Evolutionary conservation across 2,113 vertebrate species (phyloP).

Genomic region (Tragelaphus scriptus): DNA sequence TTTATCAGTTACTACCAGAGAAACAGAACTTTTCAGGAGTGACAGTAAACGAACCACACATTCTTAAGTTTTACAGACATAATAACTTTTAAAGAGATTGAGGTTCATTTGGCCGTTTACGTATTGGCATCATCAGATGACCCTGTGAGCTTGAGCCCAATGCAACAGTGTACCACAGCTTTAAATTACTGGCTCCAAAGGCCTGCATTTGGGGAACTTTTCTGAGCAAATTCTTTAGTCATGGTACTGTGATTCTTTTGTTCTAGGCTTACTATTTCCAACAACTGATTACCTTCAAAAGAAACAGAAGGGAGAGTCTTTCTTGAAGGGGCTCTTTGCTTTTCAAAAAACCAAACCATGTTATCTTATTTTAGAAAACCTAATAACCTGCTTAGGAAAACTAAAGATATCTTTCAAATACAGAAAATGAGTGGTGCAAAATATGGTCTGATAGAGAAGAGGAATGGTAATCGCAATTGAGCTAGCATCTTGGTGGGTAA

Average conservation of each 20-base stretch:
- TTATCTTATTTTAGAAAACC: constrained; percentile 55
- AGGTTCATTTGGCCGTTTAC: constrained; percentile 76
- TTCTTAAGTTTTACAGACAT: constrained; percentile 69
- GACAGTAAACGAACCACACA: constrained; percentile 76
- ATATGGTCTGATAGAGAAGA: background rate
- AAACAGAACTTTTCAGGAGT: constrained; percentile 75
- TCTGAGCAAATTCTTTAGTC: constrained; percentile 74
- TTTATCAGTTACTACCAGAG: constrained; percentile 82
- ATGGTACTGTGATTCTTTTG: constrained; percentile 70
- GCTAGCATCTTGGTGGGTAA: background rate
- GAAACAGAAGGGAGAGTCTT: constrained; percentile 55
- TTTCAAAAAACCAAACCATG: constrained; percentile 29
- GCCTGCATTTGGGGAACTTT: constrained; percentile 63
- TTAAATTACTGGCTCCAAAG: constrained; percentile 68
- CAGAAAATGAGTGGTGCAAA: constrained; percentile 5
- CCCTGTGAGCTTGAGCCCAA: constrained; percentile 59
- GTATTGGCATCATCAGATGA: constrained; percentile 80
- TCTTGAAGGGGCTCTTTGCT: constrained; percentile 67
- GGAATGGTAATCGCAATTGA: constrained; percentile 13
- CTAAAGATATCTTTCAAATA: constrained; percentile 45
- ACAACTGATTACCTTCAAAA: constrained; percentile 74
- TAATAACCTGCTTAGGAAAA: constrained; percentile 47
- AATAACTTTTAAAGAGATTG: constrained; percentile 76
- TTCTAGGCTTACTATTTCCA: constrained; percentile 61
- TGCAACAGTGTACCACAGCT: constrained; percentile 65